phyloP scores from a whole-genome alignment of 1,140 invertebrate genomes.

The Homalodisca vitripennis region DNA sequence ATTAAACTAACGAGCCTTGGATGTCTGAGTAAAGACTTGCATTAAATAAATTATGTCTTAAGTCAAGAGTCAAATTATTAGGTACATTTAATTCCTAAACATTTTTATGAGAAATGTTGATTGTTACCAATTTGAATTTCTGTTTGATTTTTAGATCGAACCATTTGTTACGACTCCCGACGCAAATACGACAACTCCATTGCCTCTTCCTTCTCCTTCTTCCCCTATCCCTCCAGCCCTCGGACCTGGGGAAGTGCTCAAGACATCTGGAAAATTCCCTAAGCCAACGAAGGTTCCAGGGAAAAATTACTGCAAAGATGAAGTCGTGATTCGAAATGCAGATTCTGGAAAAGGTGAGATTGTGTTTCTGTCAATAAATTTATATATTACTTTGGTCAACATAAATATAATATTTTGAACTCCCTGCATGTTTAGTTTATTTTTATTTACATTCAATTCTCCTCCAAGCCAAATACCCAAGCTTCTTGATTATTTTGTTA shows the following conservation, averaged over 20 bases:
- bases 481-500: no score
- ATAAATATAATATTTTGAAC: no score
- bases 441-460: no score
- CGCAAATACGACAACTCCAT: constrained; percentile 3
- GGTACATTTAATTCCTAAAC: constrained; percentile 1
- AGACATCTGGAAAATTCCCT: constrained; percentile 81
- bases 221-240: constrained; percentile 56
- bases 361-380: no score
- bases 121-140: background rate
- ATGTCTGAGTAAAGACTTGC: background rate
- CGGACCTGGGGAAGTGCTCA: constrained; percentile 77
- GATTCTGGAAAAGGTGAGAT: constrained; percentile 91
- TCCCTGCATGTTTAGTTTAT: no score
- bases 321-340: constrained; percentile 89
- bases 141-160: constrained; percentile 15
- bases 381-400: no score
- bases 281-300: constrained; percentile 88
- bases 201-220: constrained; percentile 2
- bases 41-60: background rate
- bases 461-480: no score
- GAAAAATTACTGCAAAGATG: constrained; percentile 91
- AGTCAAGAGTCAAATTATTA: constrained; percentile 2
- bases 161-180: constrained; percentile 16
- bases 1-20: background rate
- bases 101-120: background rate